Percentiles rank a stretch among this genome's conserved stretches.
Evolutionary conservation across 2,888 invertebrate genomes (phyloP).

Genomic region (Ichneumoninae sp.): DNA sequence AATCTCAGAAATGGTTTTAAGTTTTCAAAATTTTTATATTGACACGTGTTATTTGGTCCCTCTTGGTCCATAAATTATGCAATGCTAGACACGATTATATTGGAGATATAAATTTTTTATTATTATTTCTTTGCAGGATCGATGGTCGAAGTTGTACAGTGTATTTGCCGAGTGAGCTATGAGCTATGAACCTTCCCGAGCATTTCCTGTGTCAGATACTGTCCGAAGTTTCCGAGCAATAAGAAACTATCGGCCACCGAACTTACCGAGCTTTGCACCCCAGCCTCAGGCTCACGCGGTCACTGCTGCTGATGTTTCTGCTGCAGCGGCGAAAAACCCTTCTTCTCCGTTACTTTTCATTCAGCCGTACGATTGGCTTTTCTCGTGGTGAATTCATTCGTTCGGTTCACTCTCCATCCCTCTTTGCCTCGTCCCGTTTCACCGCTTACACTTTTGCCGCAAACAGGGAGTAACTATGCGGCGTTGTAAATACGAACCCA

Average conservation of each 20-base stretch:
- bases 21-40: background rate
- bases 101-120: too few species aligned
- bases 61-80: background rate
- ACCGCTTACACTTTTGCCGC: slow-evolving; percentile 18
- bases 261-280: slow-evolving; percentile 52
- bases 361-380: slow-evolving; percentile 23
- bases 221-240: slow-evolving; percentile 44
- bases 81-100: too few species aligned
- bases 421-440: background rate
- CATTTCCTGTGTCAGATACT: slow-evolving; percentile 16
- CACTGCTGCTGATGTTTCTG: slow-evolving; percentile 12
- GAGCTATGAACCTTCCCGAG: background rate
- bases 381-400: slow-evolving; percentile 50
- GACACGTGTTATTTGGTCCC: background rate
- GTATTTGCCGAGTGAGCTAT: background rate
- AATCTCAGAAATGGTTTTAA: too few species aligned
- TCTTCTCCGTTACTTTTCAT: slow-evolving; percentile 49
- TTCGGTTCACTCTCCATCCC: slow-evolving; percentile 26
- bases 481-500: slow-evolving; percentile 44
- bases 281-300: slow-evolving; percentile 4
- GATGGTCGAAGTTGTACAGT: background rate
- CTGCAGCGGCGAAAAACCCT: background rate
- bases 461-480: slow-evolving; percentile 42
- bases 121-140: background rate
- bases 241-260: slow-evolving; percentile 48